These are phyloP conservation scores for Harpalus rufipes DNA, from an alignment of 2,888 invertebrate genomes.

Conservation along the genomic window DNA sequence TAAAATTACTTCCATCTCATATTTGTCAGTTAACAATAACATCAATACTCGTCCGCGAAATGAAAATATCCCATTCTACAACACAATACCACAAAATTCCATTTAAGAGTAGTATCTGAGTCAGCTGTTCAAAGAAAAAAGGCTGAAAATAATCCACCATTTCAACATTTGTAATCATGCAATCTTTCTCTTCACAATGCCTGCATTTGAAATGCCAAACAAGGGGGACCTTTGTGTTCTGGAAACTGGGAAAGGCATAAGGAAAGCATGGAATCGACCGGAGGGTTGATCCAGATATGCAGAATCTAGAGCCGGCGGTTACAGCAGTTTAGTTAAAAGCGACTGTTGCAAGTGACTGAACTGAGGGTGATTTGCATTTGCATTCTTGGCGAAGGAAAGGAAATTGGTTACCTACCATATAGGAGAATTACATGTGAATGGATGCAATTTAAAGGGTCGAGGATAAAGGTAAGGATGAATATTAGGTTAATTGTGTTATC, in stretches of 20 bases:
- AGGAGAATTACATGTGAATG: slow-evolving; percentile 14
- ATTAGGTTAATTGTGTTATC: neutral
- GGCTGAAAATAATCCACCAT: neutral
- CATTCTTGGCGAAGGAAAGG: neutral
- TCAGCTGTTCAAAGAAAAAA: neutral
- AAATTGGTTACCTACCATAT: neutral
- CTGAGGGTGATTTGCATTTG: slow-evolving; percentile 27
- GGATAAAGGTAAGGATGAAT: neutral
- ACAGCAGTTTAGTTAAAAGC: slow-evolving; percentile 5
- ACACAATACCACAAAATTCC: neutral
- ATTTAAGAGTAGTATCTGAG: neutral
- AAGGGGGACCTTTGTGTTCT: slow-evolving; percentile 1
- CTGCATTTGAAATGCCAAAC: neutral
- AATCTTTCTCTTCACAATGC: neutral
- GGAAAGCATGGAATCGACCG: slow-evolving; percentile 1
- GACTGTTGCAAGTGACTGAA: neutral
- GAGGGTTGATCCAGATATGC: neutral
- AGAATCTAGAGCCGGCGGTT: neutral
- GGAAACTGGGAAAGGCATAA: slow-evolving; percentile 17
- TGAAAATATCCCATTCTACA: neutral
- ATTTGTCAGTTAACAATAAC: neutral
- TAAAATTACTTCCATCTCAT: neutral
- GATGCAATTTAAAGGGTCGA: neutral
- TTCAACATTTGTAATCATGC: neutral
- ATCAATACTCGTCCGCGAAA: neutral